phyloP scores from a whole-genome alignment of 2,797 vertebrate species.

The Poeciliopsis paucimaculata region DNA sequence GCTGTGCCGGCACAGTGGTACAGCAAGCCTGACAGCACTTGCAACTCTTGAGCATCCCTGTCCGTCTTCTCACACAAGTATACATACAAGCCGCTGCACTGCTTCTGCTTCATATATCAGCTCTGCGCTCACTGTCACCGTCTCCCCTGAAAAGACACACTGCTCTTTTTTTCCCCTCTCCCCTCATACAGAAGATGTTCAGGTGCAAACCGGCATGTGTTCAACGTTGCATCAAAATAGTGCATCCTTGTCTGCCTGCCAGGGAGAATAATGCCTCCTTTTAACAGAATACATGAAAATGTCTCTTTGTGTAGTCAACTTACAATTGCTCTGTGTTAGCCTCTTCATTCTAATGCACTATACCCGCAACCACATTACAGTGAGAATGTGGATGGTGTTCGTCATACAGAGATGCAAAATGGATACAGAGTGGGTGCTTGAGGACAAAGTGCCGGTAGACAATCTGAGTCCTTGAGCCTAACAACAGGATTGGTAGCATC shows the following conservation, averaged over 20 bases:
- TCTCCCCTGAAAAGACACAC: conserved; percentile 14
- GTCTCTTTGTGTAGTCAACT: conserved; percentile 4
- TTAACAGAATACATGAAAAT: conserved; percentile 9
- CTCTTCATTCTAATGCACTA: conserved; percentile 22
- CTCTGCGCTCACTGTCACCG: conserved; percentile 15
- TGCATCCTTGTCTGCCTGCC: conserved; percentile 19
- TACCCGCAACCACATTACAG: conserved; percentile 4
- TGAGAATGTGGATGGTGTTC: conserved; percentile 1
- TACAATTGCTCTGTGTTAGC: conserved; percentile 7
- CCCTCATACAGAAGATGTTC: conserved; percentile 25
- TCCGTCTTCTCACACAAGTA: neutral
- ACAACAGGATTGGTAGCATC: conserved; percentile 7
- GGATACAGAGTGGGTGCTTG: conserved; percentile 35
- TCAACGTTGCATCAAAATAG: conserved; percentile 21
- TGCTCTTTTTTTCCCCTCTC: conserved; percentile 10
- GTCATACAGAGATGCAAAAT: conserved; percentile 19
- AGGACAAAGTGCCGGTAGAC: conserved; percentile 28
- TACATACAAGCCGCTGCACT: conserved; percentile 3
- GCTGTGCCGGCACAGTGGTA: neutral
- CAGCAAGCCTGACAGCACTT: neutral
- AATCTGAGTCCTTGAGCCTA: conserved; percentile 29
- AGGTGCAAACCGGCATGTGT: conserved; percentile 19
- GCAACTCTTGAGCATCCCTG: neutral
- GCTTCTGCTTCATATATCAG: conserved; percentile 20
- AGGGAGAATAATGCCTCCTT: conserved; percentile 37